Evolutionary conservation across 2,888 invertebrate species (phyloP), one percentile per base, ranked within the genome.

Genomic region (Helobdella robusta): DNA sequence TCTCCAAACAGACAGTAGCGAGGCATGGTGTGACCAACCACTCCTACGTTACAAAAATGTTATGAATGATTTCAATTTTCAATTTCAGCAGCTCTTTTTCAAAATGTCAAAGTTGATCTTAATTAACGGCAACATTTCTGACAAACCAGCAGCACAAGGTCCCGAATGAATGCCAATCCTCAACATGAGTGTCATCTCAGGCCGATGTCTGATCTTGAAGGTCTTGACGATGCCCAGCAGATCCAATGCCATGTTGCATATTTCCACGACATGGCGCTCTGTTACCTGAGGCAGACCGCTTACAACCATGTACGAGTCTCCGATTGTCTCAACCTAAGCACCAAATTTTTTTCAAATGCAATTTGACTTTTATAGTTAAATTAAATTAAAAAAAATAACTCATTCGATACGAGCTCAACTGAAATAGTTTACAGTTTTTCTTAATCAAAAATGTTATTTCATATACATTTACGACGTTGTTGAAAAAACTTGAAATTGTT

Each of bases 221-320:
- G 23, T 44, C n/a, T 64, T 58, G 63, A 73, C 66, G 25, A 66
- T 64, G 48, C 67, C 65, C 46, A 73, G 64, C 20, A 73, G 65
- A 32, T 73, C 70, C 34, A 73, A 59, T 11, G 73, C 65, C 65
- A 73, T 59, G 18, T 68, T 64, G 15, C 68, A 67, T 23, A 73
- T 71, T 59, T 73, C 73, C 11, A 65, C 68, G 15, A 69, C 71
- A 59, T 73, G 73, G 18, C 68, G 20, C 4, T 56, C 32, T n/a
- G 56, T 56, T 20, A 25, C 32, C 78, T 92, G 91, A 15, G 92
- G 82, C 46, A 68, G 44, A 8, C 71, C 71, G 59, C 70, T 70
- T 23, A 67, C 66, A 23, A 70, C 68, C 67, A 70, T 70, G 66
- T 70, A 70, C 23, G 70, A 68, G 32, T 70, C 70, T 18, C 70